Evolutionary conservation across 2,888 invertebrate genomes (phyloP).

Genomic region (Cantharis nigra): DNA sequence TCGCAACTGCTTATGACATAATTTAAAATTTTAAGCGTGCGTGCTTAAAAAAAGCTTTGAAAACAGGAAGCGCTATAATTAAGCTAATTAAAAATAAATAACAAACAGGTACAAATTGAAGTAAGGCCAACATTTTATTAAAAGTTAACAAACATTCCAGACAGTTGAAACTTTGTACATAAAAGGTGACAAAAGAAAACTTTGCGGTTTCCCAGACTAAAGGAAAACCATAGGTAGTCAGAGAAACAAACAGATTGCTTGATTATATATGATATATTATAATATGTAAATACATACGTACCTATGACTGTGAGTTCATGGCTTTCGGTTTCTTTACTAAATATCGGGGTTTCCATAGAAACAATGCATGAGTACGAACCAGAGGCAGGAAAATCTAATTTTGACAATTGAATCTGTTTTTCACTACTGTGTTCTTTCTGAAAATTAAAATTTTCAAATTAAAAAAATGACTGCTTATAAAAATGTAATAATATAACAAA

Average conservation of each 20-base stretch:
- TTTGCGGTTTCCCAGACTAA: slow-evolving; percentile 1
- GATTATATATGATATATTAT: slow-evolving; percentile 8
- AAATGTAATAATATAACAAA: neutral
- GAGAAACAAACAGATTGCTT: slow-evolving; percentile 11
- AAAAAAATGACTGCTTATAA: neutral
- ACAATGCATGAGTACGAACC: slow-evolving; percentile 83
- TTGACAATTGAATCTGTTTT: slow-evolving; percentile 72
- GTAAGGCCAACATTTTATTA: neutral
- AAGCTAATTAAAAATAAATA: neutral
- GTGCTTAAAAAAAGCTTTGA: neutral
- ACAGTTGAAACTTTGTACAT: slow-evolving; percentile 4
- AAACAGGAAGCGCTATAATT: neutral
- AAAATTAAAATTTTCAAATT: slow-evolving; percentile 43
- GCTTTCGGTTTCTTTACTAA: slow-evolving; percentile 77
- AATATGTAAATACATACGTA: slow-evolving; percentile 57
- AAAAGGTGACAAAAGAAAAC: slow-evolving; percentile 7
- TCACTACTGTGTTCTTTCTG: slow-evolving; percentile 70
- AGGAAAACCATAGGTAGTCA: slow-evolving; percentile 6
- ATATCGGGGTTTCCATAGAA: slow-evolving; percentile 80
- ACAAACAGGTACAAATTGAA: neutral
- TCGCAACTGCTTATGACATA: slow-evolving; percentile 13
- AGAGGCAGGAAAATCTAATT: slow-evolving; percentile 76
- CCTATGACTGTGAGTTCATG: slow-evolving; percentile 81
- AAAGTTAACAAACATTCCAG: slow-evolving; percentile 8
- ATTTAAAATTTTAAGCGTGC: neutral